Evolutionary conservation across 1,140 invertebrate species (phyloP).

Genomic region (Elysia chlorotica): DNA sequence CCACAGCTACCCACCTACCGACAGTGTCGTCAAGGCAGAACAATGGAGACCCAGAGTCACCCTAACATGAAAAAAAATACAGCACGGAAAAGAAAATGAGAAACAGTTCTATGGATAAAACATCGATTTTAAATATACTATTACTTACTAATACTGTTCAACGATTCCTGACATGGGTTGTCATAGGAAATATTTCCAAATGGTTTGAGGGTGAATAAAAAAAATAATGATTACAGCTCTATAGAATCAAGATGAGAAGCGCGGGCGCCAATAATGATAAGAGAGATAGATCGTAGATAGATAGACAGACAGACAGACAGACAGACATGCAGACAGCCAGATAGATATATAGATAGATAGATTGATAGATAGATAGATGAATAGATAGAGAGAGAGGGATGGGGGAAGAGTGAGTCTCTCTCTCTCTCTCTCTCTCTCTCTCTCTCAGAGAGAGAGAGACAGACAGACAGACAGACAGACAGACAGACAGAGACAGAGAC

Average conservation of each 20-base stretch:
- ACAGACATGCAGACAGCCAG: not conserved
- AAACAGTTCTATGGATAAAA: no score
- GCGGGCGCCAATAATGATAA: no score
- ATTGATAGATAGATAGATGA: not conserved
- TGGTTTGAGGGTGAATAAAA: no score
- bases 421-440: not conserved
- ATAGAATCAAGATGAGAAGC: no score
- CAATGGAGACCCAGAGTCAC: slow-evolving; percentile 9
- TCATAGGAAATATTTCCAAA: no score
- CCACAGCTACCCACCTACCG: not conserved
- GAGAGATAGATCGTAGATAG: not conserved
- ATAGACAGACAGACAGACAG: not conserved
- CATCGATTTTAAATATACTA: no score
- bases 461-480: not conserved
- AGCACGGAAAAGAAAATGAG: no score
- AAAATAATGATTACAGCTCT: no score
- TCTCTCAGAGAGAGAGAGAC: not conserved
- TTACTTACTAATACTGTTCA: no score
- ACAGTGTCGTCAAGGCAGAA: not conserved
- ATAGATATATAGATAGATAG: not conserved
- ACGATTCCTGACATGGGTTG: no score
- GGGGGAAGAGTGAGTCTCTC: no score
- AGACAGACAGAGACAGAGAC: not conserved
- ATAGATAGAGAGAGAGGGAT: not conserved
- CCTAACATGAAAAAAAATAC: no score